Evolutionary conservation across 1,140 invertebrate species (phyloP).

Genomic region (Acyrthosiphon pisum): DNA sequence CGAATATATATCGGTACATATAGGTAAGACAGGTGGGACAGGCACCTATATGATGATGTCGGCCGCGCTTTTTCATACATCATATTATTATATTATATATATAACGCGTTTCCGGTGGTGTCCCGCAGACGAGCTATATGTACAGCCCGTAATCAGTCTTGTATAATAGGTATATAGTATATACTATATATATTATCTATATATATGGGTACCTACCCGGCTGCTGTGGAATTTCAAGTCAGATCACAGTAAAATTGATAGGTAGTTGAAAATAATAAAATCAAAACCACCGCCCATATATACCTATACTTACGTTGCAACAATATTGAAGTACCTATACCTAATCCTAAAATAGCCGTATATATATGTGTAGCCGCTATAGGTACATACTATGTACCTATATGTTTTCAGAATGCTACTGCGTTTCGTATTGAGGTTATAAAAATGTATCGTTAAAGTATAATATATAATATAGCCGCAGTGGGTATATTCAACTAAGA

Average conservation of each 20-base stretch:
- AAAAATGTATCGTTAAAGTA: too few relatives aligned
- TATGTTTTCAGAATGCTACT: neutral
- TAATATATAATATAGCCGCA: too few relatives aligned
- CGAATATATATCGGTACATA: neutral
- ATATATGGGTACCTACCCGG: neutral
- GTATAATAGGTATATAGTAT: neutral
- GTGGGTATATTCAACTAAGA: too few relatives aligned
- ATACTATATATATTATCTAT: too few relatives aligned
- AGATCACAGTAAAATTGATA: neutral
- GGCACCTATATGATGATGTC: neutral
- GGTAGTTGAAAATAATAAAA: slow-evolving; percentile 30
- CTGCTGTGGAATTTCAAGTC: neutral
- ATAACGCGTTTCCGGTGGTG: slow-evolving; percentile 27
- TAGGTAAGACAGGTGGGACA: neutral
- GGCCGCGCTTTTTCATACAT: neutral
- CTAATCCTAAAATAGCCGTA: too few relatives aligned
- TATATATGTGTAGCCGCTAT: neutral
- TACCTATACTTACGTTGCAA: neutral
- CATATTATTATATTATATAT: neutral
- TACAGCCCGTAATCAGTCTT: slow-evolving; percentile 5
- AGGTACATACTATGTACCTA: too few relatives aligned
- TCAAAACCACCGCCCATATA: neutral
- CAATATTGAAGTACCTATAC: too few relatives aligned
- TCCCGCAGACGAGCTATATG: neutral
- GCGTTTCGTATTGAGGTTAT: neutral